phyloP scores from a whole-genome alignment of 2,113 vertebrate species.

The Pelvicachromis taeniatus region DNA sequence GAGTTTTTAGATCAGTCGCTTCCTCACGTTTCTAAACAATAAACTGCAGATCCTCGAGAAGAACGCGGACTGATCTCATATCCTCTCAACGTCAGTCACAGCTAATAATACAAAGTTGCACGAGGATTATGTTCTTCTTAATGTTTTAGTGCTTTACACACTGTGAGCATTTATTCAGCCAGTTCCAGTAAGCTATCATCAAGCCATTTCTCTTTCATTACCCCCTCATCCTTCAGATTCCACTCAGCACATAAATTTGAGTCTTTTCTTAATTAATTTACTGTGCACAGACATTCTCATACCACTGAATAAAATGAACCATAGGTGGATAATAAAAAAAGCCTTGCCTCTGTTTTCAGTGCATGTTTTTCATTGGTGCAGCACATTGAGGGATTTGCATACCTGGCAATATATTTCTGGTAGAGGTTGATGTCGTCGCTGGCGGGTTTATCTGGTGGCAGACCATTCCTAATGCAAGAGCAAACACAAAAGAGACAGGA shows the following conservation, averaged over 20 bases:
- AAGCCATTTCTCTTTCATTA: slow-evolving; percentile 60
- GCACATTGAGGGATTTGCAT: slow-evolving; percentile 75
- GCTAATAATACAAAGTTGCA: neutral
- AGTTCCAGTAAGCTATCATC: slow-evolving; percentile 48
- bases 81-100: slow-evolving; percentile 23
- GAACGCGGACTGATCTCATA: slow-evolving; percentile 5
- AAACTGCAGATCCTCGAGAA: slow-evolving; percentile 38
- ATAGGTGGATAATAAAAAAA: slow-evolving; percentile 47
- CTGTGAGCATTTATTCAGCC: slow-evolving; percentile 33
- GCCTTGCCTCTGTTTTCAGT: slow-evolving; percentile 41
- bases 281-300: slow-evolving; percentile 46
- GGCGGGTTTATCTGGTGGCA: slow-evolving; percentile 95
- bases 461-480: slow-evolving; percentile 90
- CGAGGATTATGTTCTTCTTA: slow-evolving; percentile 8
- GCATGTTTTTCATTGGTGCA: slow-evolving; percentile 23
- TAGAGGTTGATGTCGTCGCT: slow-evolving; percentile 98
- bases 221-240: slow-evolving; percentile 50
- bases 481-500: slow-evolving; percentile 78
- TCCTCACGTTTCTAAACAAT: slow-evolving; percentile 34
- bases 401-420: slow-evolving; percentile 99
- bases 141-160: slow-evolving; percentile 37
- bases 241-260: slow-evolving; percentile 63
- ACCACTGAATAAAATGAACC: slow-evolving; percentile 55
- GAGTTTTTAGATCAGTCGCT: slow-evolving; percentile 58
- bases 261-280: slow-evolving; percentile 69